phyloP scores from a whole-genome alignment of 2,113 vertebrate genomes.

The Pseudopodoces humilis region DNA sequence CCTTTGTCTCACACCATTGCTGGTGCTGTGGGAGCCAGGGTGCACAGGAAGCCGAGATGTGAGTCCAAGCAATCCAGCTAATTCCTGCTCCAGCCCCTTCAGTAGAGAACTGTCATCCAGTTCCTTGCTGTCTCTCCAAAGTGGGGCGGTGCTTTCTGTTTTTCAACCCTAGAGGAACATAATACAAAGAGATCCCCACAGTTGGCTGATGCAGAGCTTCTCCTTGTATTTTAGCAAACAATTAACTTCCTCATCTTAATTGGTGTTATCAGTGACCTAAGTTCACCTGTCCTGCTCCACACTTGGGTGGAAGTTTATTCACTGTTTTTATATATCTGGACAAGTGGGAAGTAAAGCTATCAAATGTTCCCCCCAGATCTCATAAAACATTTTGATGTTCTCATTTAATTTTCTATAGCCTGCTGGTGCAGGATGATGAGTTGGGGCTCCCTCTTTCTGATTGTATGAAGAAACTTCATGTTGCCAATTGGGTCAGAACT shows the following conservation, averaged over 20 bases:
- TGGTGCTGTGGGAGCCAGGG: neutral
- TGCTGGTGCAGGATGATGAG: neutral
- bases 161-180: neutral
- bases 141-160: neutral
- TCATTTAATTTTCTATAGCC: neutral
- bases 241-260: neutral
- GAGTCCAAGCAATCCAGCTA: neutral
- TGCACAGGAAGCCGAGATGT: neutral
- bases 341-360: neutral
- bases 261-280: accelerated
- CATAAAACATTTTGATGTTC: neutral
- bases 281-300: neutral
- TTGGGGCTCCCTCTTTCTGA: neutral
- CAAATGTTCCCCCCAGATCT: neutral
- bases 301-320: neutral
- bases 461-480: neutral
- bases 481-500: neutral
- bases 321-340: neutral
- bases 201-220: neutral
- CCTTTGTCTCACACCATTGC: neutral
- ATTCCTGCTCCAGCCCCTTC: neutral
- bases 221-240: neutral
- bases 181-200: neutral
- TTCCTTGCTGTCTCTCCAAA: neutral
- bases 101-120: neutral